Percentiles rank a stretch among this genome's conserved stretches.
Conservation (phyloP, 2,888 invertebrate genomes). For the Drosophila hamatofila region DNA sequence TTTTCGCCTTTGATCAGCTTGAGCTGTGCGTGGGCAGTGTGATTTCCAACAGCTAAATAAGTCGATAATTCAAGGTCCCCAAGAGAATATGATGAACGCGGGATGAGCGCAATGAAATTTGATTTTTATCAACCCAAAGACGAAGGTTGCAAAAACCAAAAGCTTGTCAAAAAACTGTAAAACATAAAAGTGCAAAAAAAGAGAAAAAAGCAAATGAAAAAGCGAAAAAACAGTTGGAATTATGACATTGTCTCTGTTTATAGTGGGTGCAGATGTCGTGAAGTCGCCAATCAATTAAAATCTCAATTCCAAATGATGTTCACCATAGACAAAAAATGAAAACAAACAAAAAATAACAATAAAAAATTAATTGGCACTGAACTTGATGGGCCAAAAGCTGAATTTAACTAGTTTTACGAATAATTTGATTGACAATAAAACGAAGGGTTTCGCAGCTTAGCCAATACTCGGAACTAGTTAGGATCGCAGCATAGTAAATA, state of each 20-base stretch:
- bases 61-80: conserved; percentile 71
- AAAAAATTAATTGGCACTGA: conserved; percentile 68
- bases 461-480: background rate
- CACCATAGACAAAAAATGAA: conserved; percentile 22
- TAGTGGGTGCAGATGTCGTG: conserved; percentile 76
- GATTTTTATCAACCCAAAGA: conserved; percentile 30
- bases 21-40: conserved; percentile 46
- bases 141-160: conserved; percentile 69
- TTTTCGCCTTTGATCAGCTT: conserved; percentile 19
- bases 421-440: background rate
- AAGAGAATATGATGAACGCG: conserved; percentile 53
- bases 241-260: conserved; percentile 63
- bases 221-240: conserved; percentile 34
- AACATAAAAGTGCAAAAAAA: conserved; percentile 49
- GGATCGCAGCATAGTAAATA: background rate
- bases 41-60: conserved; percentile 55
- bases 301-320: conserved; percentile 43
- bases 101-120: conserved; percentile 51
- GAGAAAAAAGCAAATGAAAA: conserved; percentile 19
- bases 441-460: background rate
- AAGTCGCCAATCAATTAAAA: conserved; percentile 77
- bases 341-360: conserved; percentile 36
- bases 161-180: conserved; percentile 61
- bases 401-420: conserved; percentile 18
- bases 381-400: conserved; percentile 50